phyloP scores from a whole-genome alignment of 2,113 vertebrate species.

The Salvelinus namaycush region DNA sequence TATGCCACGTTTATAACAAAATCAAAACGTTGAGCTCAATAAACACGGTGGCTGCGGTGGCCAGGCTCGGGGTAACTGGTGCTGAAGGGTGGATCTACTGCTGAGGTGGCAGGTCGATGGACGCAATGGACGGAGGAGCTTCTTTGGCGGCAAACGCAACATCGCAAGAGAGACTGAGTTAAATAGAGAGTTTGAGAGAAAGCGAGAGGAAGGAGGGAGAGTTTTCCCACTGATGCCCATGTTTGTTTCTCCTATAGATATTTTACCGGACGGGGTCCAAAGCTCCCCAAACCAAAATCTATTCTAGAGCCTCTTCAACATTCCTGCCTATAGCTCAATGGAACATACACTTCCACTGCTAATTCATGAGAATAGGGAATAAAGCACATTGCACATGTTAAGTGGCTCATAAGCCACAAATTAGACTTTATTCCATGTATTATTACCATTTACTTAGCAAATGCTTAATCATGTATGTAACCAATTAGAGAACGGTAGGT shows the following conservation, averaged over 20 bases:
- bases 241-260: neutral
- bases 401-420: too few species aligned
- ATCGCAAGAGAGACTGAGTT: neutral
- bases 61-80: neutral
- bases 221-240: neutral
- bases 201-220: neutral
- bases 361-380: too few species aligned
- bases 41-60: constrained; percentile 12
- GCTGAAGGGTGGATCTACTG: neutral
- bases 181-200: neutral
- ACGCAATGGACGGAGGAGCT: neutral
- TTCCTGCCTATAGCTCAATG: too few species aligned
- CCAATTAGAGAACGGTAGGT: too few species aligned
- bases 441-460: too few species aligned
- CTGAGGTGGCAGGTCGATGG: neutral
- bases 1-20: constrained; percentile 34
- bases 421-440: too few species aligned
- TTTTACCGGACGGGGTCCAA: too few species aligned
- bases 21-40: constrained; percentile 40
- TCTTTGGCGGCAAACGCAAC: neutral
- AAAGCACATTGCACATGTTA: too few species aligned
- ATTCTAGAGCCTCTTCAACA: too few species aligned
- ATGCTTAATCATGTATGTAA: too few species aligned
- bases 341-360: too few species aligned
- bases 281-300: too few species aligned